phyloP scores from a whole-genome alignment of 2,888 invertebrate species.

The Euphydryas editha region DNA sequence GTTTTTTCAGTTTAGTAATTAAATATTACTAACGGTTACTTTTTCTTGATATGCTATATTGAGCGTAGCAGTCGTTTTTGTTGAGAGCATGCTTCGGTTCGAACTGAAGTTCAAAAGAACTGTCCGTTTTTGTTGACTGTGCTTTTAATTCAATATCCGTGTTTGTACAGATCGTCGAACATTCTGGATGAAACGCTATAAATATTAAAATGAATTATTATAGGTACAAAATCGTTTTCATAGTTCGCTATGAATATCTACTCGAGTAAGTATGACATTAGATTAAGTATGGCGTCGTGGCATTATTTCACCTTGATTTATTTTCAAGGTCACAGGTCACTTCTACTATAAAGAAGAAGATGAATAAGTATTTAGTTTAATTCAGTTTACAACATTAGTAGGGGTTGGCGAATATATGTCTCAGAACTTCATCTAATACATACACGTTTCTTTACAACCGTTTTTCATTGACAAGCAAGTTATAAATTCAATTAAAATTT shows the following conservation, averaged over 20 bases:
- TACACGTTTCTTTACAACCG: too few species aligned
- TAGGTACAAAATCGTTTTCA: background rate
- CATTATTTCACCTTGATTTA: too few species aligned
- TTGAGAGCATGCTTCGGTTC: slow-evolving; percentile 1
- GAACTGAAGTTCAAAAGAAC: slow-evolving; percentile 6
- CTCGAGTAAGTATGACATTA: slow-evolving; percentile 5
- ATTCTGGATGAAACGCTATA: slow-evolving; percentile 31
- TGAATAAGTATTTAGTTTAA: too few species aligned
- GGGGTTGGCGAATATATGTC: too few species aligned
- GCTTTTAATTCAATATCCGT: slow-evolving; percentile 27
- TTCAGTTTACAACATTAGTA: too few species aligned
- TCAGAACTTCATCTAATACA: too few species aligned
- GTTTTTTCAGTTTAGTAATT: too few species aligned
- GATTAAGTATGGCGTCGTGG: background rate
- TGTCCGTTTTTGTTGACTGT: slow-evolving; percentile 21
- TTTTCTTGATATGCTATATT: slow-evolving; percentile 24
- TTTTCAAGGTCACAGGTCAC: too few species aligned
- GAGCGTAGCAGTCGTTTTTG: slow-evolving; percentile 25
- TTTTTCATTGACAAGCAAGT: too few species aligned
- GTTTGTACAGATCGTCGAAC: slow-evolving; percentile 25
- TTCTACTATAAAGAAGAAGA: too few species aligned
- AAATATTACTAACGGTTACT: slow-evolving; percentile 21
- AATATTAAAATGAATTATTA: background rate
- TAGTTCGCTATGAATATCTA: background rate
- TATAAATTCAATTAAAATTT: too few species aligned